phyloP scores from a whole-genome alignment of 2,797 vertebrate genomes.

The Margarornis squamiger region DNA sequence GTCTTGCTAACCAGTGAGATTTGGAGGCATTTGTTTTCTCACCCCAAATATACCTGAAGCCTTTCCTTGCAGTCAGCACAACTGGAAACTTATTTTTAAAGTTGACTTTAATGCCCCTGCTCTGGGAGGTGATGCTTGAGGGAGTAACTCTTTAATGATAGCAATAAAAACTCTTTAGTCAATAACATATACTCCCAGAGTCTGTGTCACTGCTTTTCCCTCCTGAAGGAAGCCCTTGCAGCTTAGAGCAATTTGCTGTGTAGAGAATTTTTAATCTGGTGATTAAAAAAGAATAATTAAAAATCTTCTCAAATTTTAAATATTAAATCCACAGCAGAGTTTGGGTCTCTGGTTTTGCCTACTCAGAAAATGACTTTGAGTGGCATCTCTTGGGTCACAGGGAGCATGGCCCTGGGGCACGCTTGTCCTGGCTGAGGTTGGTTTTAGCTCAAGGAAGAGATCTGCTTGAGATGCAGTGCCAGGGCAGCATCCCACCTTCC shows the following conservation, averaged over 20 bases:
- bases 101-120: neutral
- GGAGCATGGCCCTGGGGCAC: fast-evolving
- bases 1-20: neutral
- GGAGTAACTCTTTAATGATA: neutral
- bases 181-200: neutral
- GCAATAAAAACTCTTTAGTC: neutral
- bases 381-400: fast-evolving
- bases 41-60: neutral
- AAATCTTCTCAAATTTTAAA: neutral
- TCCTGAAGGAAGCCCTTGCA: neutral
- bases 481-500: neutral
- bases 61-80: neutral
- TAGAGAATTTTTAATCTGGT: neutral
- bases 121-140: neutral
- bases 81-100: neutral
- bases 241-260: neutral
- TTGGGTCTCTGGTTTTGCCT: neutral
- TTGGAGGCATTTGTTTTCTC: neutral
- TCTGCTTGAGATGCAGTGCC: neutral
- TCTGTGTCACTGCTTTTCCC: neutral
- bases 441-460: neutral
- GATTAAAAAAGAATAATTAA: neutral
- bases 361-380: neutral
- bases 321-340: neutral
- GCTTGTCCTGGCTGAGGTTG: neutral